A percentile compares a stretch with the other conserved stretches of the same genome.
Evolutionary conservation across 64 coral and sea anemone species (phyloP).

Genomic region (Pocillopora verrucosa): DNA sequence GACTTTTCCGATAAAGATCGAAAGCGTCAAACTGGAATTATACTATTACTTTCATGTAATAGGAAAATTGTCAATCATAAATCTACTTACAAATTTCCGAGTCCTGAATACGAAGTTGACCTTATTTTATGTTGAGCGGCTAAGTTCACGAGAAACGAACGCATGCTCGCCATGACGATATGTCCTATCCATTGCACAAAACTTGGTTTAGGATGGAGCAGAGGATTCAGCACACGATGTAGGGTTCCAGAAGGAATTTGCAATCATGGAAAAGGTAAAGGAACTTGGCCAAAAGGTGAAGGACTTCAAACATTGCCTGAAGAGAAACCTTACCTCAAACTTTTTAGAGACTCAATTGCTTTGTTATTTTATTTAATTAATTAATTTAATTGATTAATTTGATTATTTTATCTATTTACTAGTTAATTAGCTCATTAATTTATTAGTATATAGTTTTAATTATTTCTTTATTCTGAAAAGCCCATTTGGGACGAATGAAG

Average conservation of each 20-base stretch:
- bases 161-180: slow-evolving; percentile 23
- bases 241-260: slow-evolving; percentile 46
- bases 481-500: no score
- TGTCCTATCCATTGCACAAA: slow-evolving; percentile 33
- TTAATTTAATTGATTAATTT: no score
- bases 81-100: slow-evolving; percentile 19
- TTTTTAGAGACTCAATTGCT: no score
- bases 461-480: no score
- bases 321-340: no score
- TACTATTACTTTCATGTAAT: slow-evolving; percentile 4
- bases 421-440: no score
- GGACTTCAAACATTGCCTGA: no score
- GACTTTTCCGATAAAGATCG: no score
- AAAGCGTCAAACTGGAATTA: no score
- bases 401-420: no score
- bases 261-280: slow-evolving; percentile 37
- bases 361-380: no score
- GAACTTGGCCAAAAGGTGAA: slow-evolving; percentile 42
- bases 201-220: slow-evolving; percentile 31
- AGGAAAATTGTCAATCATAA: slow-evolving; percentile 41
- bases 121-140: slow-evolving; percentile 29
- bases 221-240: slow-evolving; percentile 41
- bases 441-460: no score
- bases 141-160: background rate
- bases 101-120: slow-evolving; percentile 47